Percentiles rank a stretch among this genome's conserved stretches.
phyloP scores from a whole-genome alignment of 92 coral and sea anemone species.

The Scolanthus callimorphus region DNA sequence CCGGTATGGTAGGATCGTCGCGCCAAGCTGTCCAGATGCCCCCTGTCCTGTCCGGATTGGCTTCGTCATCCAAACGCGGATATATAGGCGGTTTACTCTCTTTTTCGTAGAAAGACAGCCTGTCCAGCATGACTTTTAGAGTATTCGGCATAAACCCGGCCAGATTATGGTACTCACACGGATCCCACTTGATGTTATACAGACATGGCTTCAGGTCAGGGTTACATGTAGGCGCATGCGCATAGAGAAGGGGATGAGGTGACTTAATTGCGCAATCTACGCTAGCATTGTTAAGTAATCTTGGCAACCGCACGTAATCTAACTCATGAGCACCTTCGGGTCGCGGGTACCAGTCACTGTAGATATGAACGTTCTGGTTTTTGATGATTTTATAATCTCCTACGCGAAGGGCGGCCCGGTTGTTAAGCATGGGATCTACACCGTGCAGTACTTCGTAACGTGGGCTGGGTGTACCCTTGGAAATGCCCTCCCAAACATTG shows the following conservation, averaged over 20 bases:
- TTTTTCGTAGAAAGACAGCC: conserved; percentile 71
- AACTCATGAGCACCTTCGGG: conserved; percentile 71
- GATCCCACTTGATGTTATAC: conserved; percentile 99
- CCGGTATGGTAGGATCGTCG: conserved; percentile 61
- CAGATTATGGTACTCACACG: conserved; percentile 95
- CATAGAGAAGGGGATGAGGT: conserved; percentile 89
- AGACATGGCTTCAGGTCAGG: conserved; percentile 91
- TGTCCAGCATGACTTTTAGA: conserved; percentile 88
- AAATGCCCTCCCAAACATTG: conserved; percentile 83
- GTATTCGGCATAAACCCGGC: conserved; percentile 99
- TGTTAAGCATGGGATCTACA: conserved; percentile 72
- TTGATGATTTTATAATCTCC: conserved; percentile 92
- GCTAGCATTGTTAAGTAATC: conserved; percentile 46
- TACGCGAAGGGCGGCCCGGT: conserved; percentile 86
- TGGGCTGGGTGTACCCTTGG: conserved; percentile 72
- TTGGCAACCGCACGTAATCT: conserved; percentile 60
- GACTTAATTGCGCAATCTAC: conserved; percentile 82
- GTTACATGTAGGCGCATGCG: conserved; percentile 93
- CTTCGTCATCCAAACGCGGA: conserved; percentile 76
- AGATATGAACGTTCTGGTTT: conserved; percentile 80
- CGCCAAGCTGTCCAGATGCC: conserved; percentile 97
- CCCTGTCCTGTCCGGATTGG: conserved; percentile 82
- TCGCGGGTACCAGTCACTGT: conserved; percentile 94
- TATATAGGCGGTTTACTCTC: conserved; percentile 60
- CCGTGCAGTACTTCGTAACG: conserved; percentile 97